These are phyloP conservation scores for Scylla paramamosain DNA, from an alignment of 1,140 invertebrate genomes.

Conservation along the genomic window DNA sequence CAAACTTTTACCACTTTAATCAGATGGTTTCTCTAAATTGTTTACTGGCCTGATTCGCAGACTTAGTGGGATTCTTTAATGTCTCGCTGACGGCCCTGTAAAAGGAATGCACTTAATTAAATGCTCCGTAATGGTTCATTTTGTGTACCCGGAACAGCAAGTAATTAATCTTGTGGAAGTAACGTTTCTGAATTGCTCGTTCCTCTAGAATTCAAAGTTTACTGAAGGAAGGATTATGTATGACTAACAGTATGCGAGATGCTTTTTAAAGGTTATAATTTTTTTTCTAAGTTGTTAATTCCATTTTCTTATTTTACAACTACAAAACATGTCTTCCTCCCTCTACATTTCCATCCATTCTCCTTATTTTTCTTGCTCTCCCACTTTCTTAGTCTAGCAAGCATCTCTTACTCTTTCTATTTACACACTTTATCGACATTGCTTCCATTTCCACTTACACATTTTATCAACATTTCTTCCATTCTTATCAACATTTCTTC, in stretches of 20 bases:
- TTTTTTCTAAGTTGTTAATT: neutral
- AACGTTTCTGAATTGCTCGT: too few species aligned
- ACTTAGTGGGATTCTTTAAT: neutral
- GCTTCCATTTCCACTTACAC: too few species aligned
- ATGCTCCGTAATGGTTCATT: neutral
- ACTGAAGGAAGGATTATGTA: too few species aligned
- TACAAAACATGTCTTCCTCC: neutral
- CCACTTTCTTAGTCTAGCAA: too few species aligned
- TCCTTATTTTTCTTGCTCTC: neutral
- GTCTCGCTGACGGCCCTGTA: neutral
- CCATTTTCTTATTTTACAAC: neutral
- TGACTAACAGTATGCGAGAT: too few species aligned
- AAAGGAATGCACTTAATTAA: neutral
- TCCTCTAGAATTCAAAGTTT: too few species aligned
- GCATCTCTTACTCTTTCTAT: too few species aligned
- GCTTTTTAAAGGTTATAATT: too few species aligned
- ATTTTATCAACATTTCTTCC: too few species aligned
- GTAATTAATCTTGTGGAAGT: too few species aligned
- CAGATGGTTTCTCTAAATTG: neutral
- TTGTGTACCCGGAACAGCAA: neutral
- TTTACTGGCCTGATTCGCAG: neutral
- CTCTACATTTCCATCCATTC: neutral
- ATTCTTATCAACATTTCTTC: too few species aligned
- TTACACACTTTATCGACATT: too few species aligned
- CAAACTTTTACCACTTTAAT: neutral